A percentile compares a stretch with the other conserved stretches of the same genome.
These are phyloP conservation scores for Siderastrea siderea DNA, from an alignment of 92 coral and sea anemone species.

Conservation along the genomic window DNA sequence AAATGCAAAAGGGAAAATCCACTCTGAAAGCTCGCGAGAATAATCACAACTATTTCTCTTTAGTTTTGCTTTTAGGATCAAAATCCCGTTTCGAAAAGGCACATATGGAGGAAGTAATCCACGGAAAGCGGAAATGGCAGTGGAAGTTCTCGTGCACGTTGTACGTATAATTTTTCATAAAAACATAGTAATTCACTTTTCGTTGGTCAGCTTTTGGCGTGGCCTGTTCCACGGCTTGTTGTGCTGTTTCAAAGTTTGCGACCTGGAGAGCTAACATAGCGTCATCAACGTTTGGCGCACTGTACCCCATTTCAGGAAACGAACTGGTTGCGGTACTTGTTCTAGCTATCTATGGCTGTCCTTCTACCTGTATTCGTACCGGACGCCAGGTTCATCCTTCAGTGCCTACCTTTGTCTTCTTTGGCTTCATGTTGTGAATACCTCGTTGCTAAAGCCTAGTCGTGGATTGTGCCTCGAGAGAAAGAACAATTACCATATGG, in stretches of 20 bases:
- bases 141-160: neutral
- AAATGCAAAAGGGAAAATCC: constrained; percentile 10
- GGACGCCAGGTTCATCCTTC: constrained; percentile 25
- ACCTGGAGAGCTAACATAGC: constrained; percentile 25
- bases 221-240: constrained; percentile 18
- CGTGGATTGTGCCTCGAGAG: constrained; percentile 52
- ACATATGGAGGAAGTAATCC: neutral
- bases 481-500: constrained; percentile 56
- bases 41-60: neutral
- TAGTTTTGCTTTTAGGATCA: neutral
- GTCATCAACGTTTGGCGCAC: constrained; percentile 34
- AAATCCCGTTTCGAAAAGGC: neutral
- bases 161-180: neutral
- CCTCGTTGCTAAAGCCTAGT: constrained; percentile 23
- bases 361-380: constrained; percentile 26
- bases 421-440: constrained; percentile 28
- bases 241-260: constrained; percentile 39
- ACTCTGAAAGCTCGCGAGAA: neutral
- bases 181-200: constrained; percentile 30
- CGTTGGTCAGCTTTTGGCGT: constrained; percentile 5
- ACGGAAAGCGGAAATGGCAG: neutral
- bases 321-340: constrained; percentile 6
- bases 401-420: constrained; percentile 18
- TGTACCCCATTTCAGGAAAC: constrained; percentile 38
- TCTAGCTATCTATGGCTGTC: constrained; percentile 28